Evolutionary conservation across 2,797 vertebrate species (phyloP).

Genomic region (Characodon lateralis): DNA sequence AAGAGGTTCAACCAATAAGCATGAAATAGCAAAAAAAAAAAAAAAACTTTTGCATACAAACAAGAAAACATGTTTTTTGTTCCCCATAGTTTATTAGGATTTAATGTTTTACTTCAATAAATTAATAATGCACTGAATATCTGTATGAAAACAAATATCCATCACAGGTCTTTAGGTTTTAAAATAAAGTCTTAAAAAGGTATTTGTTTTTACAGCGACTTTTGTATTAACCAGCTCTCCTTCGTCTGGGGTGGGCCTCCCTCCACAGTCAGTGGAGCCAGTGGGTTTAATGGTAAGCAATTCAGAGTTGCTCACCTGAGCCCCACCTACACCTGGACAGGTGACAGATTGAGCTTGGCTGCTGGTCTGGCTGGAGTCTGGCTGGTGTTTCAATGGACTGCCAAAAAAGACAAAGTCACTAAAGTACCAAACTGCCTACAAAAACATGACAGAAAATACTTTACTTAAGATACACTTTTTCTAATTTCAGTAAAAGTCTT

Average conservation of each 20-base stretch:
- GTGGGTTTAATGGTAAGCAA: constrained; percentile 13
- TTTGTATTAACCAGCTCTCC: not conserved
- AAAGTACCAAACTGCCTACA: constrained; percentile 1
- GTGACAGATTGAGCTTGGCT: not conserved
- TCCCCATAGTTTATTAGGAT: not conserved
- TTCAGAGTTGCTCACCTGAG: constrained; percentile 7
- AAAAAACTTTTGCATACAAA: not conserved
- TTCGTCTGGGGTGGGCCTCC: not conserved
- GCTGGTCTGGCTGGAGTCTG: not conserved
- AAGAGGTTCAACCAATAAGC: not conserved
- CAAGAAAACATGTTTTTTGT: not conserved
- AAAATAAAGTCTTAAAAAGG: constrained; percentile 51
- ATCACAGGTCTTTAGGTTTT: not conserved
- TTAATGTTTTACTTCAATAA: not conserved
- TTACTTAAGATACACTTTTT: not conserved
- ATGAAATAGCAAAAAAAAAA: not conserved
- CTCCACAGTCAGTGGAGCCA: constrained; percentile 1
- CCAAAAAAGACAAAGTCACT: not conserved
- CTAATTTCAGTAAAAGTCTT: not conserved
- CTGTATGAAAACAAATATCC: not conserved
- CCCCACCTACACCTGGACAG: not conserved
- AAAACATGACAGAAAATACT: not conserved
- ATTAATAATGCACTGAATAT: not conserved
- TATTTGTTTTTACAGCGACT: not conserved
- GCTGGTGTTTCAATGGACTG: not conserved